A percentile compares a stretch with the other conserved stretches of the same genome.
phyloP scores from a whole-genome alignment of 1,140 invertebrate genomes.

The Drosophila melanogaster region DNA sequence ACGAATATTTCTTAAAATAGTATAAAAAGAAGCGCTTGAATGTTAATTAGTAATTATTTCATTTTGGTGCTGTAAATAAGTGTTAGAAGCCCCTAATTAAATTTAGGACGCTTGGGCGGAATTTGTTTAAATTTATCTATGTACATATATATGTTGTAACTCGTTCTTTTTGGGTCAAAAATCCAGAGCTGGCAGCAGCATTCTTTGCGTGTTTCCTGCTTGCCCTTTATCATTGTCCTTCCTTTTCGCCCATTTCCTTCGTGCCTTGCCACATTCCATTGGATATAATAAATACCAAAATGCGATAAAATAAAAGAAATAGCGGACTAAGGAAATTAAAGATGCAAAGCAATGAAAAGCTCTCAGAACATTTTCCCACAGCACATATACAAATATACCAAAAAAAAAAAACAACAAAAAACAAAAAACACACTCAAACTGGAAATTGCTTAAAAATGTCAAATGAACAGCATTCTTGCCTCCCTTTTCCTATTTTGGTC shows the following conservation, averaged over 20 bases:
- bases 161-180: slow-evolving; percentile 30
- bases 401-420: not conserved
- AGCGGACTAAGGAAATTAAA: slow-evolving; percentile 60
- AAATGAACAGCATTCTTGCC: slow-evolving; percentile 45
- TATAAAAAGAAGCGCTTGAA: not conserved
- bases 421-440: not conserved
- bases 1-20: too few species aligned
- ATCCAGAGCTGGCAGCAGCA: slow-evolving; percentile 29
- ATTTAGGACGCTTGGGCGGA: not conserved
- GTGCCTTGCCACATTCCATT: slow-evolving; percentile 59
- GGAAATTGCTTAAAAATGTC: slow-evolving; percentile 61
- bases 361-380: not conserved
- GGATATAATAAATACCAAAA: slow-evolving; percentile 69
- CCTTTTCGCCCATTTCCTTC: slow-evolving; percentile 12
- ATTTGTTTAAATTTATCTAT: slow-evolving; percentile 37
- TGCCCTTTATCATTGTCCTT: slow-evolving; percentile 31
- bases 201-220: slow-evolving; percentile 55
- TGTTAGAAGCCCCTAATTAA: slow-evolving; percentile 16
- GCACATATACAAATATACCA: too few species aligned
- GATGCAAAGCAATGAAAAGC: slow-evolving; percentile 55
- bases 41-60: too few species aligned
- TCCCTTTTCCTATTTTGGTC: not conserved
- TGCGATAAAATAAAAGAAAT: slow-evolving; percentile 59
- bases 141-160: not conserved
- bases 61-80: slow-evolving; percentile 11